Base-by-base conservation (phyloP, 64 coral and sea anemone genomes). In the Stylophora pistillata region DNA sequence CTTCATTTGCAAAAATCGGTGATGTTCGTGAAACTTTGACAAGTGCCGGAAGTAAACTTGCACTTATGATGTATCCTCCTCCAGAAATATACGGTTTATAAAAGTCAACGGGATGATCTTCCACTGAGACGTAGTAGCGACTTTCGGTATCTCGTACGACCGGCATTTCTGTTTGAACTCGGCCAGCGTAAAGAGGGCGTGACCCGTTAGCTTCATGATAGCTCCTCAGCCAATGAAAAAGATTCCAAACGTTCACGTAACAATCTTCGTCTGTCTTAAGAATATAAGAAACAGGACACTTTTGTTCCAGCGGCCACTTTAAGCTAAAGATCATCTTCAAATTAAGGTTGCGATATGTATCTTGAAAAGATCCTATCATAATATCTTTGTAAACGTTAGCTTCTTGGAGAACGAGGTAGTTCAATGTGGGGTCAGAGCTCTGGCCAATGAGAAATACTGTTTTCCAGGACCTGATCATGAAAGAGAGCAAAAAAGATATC, bases 231-330 rank as follows among this genome's bases (percentile, higher is more conserved):
- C 37, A 89, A 63, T 78, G 20, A 34, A 89, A 15, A 56, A 89
- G 87, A 32, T 78, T 53, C 10, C 79, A n/a, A 28, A 86, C 68
- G 77, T 94, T 94, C 9, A 94, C 87, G 64, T 80, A 94, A 66
- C 92, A 94, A 56, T 94, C 92, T 23, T 94, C 92, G 25, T 94
- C 92, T 56, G 79, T 85, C 76, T 94, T 94, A 21, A 94, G 72
- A 15, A 94, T 94, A 72, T 89, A 94, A 7, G 65, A 66, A 10
- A 72, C 71, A 17, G 11, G n/a, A 78, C 92, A 94, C 13, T 89
- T n/a, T 54, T 56, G 52, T 9, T 88, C 33, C 29, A 89, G 87
- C 9, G 92, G 78, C 92, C 92, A 94, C 0, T 77, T 25, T 9
- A 94, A 53, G 37, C 86, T 89, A 5, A 94, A 53, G 10, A 86